Base-by-base conservation (phyloP, 1,140 invertebrate species). In the Octopus bimaculoides region DNA sequence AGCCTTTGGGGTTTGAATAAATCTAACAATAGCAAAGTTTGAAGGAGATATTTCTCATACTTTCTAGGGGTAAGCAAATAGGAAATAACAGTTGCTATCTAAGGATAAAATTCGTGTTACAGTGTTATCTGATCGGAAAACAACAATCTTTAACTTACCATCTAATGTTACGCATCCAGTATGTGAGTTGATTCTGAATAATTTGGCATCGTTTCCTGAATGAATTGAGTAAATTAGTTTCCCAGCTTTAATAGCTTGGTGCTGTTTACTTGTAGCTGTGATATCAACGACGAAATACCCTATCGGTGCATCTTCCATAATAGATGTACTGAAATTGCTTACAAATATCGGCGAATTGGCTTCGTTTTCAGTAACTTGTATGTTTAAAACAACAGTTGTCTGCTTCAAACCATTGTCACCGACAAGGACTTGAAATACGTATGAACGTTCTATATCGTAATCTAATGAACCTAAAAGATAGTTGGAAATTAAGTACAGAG, bases 261-360 rank as follows among this genome's bases (percentile, higher is more conserved):
- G 20, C 6, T 77, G 52, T 14, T 52, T 12, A 41, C 55, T 54
- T 8, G 5, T 77, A 54, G 54, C 53, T n/a, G 53, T n/a, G 17
- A 77, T 53, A 12, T 56, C 12, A 6, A 54, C 3, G 5, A 77
- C 54, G 5, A 61, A 55, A 17, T 10, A 20, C n/a, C 12, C 17
- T 7, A 26, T 9, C 5, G 77, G 54, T 61, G 52, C n/a, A n/a
- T 77, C 53, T 53, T 77, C 77, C 20, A 20, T 6, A 5, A 77
- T 20, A 41, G 26, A 41, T 41, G 79, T 79, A 10, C 78, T 77
- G 76, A 82, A 41, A 4, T 75, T 75, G 41, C 79, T 77, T 14
- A 41, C 26, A 41, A 41, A 41, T 41, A 41, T 41, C 26, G 26
- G 26, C 26, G 26, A 41, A 41, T 41, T 41, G 26, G 26, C 26